Evolutionary conservation across 2,113 vertebrate genomes (phyloP).

Genomic region (Pipra filicauda): DNA sequence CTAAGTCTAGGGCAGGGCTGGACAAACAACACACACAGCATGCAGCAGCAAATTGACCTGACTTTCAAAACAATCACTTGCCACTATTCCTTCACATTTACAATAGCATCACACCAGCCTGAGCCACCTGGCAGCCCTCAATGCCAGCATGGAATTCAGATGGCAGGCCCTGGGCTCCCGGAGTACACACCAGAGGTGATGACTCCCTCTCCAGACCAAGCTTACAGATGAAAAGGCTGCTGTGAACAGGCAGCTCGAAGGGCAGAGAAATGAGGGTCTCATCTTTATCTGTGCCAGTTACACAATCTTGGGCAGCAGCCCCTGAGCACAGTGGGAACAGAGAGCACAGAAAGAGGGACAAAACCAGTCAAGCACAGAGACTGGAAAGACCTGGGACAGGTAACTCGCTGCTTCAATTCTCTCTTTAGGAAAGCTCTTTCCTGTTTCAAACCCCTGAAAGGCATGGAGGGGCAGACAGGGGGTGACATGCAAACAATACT

Average conservation of each 20-base stretch:
- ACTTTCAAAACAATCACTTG: neutral
- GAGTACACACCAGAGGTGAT: neutral
- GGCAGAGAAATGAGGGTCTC: neutral
- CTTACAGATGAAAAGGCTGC: neutral
- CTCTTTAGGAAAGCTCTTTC: neutral
- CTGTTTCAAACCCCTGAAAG: neutral
- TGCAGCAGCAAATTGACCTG: neutral
- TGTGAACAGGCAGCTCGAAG: neutral
- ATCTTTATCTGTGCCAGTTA: neutral
- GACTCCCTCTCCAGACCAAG: neutral
- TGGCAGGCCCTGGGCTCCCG: neutral
- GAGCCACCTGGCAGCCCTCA: neutral
- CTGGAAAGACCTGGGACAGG: neutral
- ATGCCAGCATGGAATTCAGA: neutral
- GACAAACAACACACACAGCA: conserved; percentile 30
- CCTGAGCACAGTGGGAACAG: neutral
- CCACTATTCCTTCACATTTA: neutral
- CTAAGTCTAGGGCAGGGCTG: neutral
- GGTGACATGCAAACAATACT: neutral
- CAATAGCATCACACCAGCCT: neutral
- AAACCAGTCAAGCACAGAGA: neutral
- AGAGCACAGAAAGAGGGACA: neutral
- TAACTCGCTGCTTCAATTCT: neutral
- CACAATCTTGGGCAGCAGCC: neutral
- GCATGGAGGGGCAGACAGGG: neutral